These are phyloP conservation scores for Triplophysa tibetana DNA, from an alignment of 2,113 vertebrate species.

Conservation along the genomic window DNA sequence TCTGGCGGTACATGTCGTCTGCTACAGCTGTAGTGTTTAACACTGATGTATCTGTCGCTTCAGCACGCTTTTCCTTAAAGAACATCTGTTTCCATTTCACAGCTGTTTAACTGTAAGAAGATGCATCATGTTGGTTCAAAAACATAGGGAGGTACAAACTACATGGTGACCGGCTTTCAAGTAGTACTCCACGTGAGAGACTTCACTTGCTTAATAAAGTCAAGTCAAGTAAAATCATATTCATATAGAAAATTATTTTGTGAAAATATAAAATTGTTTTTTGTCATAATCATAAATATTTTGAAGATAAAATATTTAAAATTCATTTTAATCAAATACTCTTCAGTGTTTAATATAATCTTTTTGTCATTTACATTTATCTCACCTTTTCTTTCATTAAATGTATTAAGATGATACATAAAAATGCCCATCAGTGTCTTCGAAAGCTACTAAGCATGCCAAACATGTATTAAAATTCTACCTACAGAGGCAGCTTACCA, in stretches of 20 bases:
- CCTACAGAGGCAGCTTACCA: neutral
- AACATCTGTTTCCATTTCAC: conserved; percentile 30
- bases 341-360: neutral
- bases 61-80: neutral
- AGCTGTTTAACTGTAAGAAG: conserved; percentile 15
- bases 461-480: neutral
- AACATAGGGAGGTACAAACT: neutral
- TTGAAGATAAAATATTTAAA: no score
- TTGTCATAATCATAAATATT: no score
- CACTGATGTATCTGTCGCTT: neutral
- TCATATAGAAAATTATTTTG: no score
- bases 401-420: no score
- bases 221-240: no score
- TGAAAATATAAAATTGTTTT: no score
- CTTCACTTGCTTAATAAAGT: neutral
- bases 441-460: neutral
- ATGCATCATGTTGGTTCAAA: neutral
- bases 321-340: neutral
- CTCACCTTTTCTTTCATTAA: no score
- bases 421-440: no score
- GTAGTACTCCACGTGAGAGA: neutral
- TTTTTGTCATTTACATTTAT: neutral
- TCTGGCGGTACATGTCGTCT: neutral
- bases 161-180: neutral
- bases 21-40: conserved; percentile 29